Conservation (phyloP, 2,888 invertebrate species). For the Mesoligia furuncula region DNA sequence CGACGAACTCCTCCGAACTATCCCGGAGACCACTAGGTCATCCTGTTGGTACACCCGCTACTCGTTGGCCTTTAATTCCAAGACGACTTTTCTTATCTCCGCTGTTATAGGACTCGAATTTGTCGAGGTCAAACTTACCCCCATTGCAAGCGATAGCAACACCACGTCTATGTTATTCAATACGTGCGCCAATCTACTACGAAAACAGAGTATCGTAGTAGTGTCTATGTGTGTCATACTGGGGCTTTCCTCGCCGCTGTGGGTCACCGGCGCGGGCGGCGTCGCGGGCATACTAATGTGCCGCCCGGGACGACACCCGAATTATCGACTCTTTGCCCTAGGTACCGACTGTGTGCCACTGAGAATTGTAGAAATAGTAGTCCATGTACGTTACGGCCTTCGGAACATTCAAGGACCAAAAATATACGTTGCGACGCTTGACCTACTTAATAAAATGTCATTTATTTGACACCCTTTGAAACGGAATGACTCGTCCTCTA, state of each 20-base stretch:
- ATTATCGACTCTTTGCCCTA: constrained; percentile 9
- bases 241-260: constrained; percentile 15
- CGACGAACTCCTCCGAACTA: background rate
- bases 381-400: background rate
- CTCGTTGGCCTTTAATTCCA: too few relatives aligned
- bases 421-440: background rate
- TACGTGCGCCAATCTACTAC: constrained; percentile 31
- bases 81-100: too few relatives aligned
- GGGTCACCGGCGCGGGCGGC: constrained; percentile 17
- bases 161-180: background rate
- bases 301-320: constrained; percentile 4
- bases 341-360: background rate
- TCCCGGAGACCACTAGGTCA: background rate
- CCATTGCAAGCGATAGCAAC: background rate
- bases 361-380: background rate
- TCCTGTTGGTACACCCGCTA: background rate
- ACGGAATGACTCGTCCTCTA: background rate
- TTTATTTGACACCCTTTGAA: background rate
- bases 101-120: background rate
- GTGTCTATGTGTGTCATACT: constrained; percentile 11
- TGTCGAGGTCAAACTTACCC: background rate
- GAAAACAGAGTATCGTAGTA: constrained; percentile 37
- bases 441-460: too few relatives aligned
- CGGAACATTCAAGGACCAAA: constrained; percentile 3
- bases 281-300: constrained; percentile 42